These are phyloP conservation scores for Ctenicera cuprea DNA, from an alignment of 2,888 invertebrate species.

Conservation along the genomic window DNA sequence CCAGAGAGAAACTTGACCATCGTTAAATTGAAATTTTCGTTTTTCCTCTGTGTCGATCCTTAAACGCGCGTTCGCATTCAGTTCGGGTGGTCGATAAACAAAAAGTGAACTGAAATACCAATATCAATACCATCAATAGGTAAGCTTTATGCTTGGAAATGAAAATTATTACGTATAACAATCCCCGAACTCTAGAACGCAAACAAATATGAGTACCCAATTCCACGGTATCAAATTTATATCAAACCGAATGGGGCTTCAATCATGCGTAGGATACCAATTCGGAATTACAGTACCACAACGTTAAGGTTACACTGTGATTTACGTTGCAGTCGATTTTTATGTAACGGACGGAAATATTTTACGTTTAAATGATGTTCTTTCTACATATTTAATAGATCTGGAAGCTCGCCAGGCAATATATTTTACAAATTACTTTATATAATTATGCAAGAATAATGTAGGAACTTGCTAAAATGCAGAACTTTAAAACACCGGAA, in stretches of 20 bases:
- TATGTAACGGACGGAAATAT: not conserved
- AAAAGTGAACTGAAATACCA: slow-evolving; percentile 19
- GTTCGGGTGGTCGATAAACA: slow-evolving; percentile 35
- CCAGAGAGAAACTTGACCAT: slow-evolving; percentile 51
- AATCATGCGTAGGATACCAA: slow-evolving; percentile 32
- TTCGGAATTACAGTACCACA: not conserved
- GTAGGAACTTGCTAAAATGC: slow-evolving; percentile 32
- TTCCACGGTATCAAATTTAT: slow-evolving; percentile 44
- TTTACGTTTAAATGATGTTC: slow-evolving; percentile 9
- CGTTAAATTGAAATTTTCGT: slow-evolving; percentile 57
- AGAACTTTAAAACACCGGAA: slow-evolving; percentile 43
- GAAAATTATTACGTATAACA: slow-evolving; percentile 37
- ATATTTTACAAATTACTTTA: slow-evolving; percentile 35
- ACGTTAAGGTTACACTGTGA: not conserved
- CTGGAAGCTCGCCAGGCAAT: slow-evolving; percentile 39
- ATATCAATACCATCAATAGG: slow-evolving; percentile 24
- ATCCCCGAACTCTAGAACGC: slow-evolving; percentile 28
- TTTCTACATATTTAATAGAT: slow-evolving; percentile 40
- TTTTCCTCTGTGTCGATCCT: slow-evolving; percentile 10
- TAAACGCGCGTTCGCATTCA: slow-evolving; percentile 25
- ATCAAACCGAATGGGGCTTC: slow-evolving; percentile 42
- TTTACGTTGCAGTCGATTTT: not conserved
- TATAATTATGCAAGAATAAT: slow-evolving; percentile 47
- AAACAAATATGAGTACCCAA: slow-evolving; percentile 43
- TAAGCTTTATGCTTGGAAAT: slow-evolving; percentile 27